Percentiles rank a stretch among this genome's conserved stretches.
phyloP scores from a whole-genome alignment of 1,140 invertebrate species.

The Zaprionus davidi region DNA sequence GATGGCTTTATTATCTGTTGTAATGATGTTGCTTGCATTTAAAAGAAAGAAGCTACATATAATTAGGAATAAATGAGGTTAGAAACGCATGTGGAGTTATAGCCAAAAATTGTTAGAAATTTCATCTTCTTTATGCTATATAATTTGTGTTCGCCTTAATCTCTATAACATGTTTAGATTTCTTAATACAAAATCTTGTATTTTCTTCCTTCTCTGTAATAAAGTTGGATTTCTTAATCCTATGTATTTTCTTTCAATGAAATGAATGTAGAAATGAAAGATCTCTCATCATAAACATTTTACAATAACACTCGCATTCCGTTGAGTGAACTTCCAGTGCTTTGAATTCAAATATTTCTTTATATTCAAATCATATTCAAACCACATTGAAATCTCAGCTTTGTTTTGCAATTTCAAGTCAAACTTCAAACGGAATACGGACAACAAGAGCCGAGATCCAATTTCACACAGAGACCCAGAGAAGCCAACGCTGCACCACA shows the following conservation, averaged over 20 bases:
- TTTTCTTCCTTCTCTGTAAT: too few relatives aligned
- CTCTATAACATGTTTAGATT: too few relatives aligned
- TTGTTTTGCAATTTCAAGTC: slow-evolving; percentile 65
- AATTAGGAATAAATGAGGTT: background rate
- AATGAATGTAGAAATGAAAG: background rate
- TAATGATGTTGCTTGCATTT: slow-evolving; percentile 12
- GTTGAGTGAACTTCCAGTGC: slow-evolving; percentile 13
- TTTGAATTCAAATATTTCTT: slow-evolving; percentile 42
- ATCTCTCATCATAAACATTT: slow-evolving; percentile 13
- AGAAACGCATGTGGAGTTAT: background rate
- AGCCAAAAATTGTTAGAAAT: too few relatives aligned
- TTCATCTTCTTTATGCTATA: too few relatives aligned
- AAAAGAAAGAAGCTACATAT: background rate
- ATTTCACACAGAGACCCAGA: slow-evolving; percentile 51
- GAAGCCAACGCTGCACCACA: slow-evolving; percentile 53
- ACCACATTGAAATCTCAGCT: slow-evolving; percentile 71
- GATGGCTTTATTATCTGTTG: slow-evolving; percentile 24
- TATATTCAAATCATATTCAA: slow-evolving; percentile 60
- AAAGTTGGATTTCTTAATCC: too few relatives aligned
- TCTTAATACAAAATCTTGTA: too few relatives aligned
- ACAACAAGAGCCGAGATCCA: slow-evolving; percentile 48
- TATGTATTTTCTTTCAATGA: background rate
- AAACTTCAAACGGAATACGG: slow-evolving; percentile 53
- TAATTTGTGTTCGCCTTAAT: too few relatives aligned
- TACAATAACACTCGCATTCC: slow-evolving; percentile 31